Conservation (phyloP, 2,888 invertebrate species). For the Metallyticus violacea region DNA sequence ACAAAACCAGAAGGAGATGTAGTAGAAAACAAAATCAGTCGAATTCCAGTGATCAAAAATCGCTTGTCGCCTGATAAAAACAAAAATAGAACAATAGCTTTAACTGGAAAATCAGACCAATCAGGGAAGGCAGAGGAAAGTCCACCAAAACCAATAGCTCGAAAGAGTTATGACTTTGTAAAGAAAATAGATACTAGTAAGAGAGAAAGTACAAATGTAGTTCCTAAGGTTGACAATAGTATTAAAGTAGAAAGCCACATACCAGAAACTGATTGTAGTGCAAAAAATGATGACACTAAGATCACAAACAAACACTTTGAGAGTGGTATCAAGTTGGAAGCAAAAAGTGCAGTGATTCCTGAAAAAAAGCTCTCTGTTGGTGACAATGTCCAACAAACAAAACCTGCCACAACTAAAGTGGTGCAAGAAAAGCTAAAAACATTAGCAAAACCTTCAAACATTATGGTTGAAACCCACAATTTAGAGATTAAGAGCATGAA, state of each 20-base stretch:
- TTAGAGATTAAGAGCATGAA: neutral
- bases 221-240: neutral
- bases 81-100: slow-evolving; percentile 16
- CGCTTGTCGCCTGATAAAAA: slow-evolving; percentile 15
- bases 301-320: neutral
- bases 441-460: neutral
- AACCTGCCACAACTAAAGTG: neutral
- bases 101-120: slow-evolving; percentile 22
- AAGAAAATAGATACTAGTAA: neutral
- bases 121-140: slow-evolving; percentile 3
- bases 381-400: neutral
- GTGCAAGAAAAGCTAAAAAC: neutral
- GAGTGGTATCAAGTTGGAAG: neutral
- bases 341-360: neutral
- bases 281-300: neutral
- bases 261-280: neutral
- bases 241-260: neutral
- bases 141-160: slow-evolving; percentile 15
- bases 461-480: neutral
- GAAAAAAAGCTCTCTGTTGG: neutral
- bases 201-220: neutral
- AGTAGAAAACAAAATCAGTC: slow-evolving; percentile 10
- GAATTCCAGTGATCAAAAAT: slow-evolving; percentile 27
- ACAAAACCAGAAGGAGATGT: neutral
- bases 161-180: neutral